These are phyloP conservation scores for Plagodis pulveraria DNA, from an alignment of 2,888 invertebrate species.

Conservation along the genomic window DNA sequence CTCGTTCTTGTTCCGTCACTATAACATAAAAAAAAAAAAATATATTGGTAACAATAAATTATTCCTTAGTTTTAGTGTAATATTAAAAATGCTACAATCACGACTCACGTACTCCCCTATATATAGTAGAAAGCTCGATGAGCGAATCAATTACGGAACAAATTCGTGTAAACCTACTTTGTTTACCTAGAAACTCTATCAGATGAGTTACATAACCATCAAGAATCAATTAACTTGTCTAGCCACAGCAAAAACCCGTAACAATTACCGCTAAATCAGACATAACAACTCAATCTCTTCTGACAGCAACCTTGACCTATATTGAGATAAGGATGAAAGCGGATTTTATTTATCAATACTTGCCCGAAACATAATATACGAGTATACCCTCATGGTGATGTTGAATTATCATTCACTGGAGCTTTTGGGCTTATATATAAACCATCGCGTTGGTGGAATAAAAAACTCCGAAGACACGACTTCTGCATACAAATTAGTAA, in stretches of 20 bases:
- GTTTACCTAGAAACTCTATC: neutral
- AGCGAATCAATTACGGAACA: too few species aligned
- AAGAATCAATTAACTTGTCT: slow-evolving; percentile 25
- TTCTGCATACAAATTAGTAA: slow-evolving; percentile 27
- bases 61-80: too few species aligned
- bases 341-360: neutral
- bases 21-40: too few species aligned
- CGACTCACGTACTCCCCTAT: too few species aligned
- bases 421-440: slow-evolving; percentile 21
- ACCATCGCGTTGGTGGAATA: slow-evolving; percentile 17
- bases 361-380: too few species aligned
- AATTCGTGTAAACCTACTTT: too few species aligned
- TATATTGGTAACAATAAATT: too few species aligned
- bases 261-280: slow-evolving; percentile 29
- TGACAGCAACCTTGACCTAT: slow-evolving; percentile 30
- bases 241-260: slow-evolving; percentile 27
- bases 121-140: too few species aligned
- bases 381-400: too few species aligned
- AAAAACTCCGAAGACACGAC: slow-evolving; percentile 19
- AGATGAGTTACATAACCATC: slow-evolving; percentile 21
- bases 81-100: too few species aligned
- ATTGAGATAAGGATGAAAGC: slow-evolving; percentile 2
- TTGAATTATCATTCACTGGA: neutral
- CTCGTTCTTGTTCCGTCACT: too few species aligned
- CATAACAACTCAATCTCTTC: slow-evolving; percentile 31